Evolutionary conservation across 2,888 invertebrate species (phyloP).

Genomic region (Aethes cnicana): DNA sequence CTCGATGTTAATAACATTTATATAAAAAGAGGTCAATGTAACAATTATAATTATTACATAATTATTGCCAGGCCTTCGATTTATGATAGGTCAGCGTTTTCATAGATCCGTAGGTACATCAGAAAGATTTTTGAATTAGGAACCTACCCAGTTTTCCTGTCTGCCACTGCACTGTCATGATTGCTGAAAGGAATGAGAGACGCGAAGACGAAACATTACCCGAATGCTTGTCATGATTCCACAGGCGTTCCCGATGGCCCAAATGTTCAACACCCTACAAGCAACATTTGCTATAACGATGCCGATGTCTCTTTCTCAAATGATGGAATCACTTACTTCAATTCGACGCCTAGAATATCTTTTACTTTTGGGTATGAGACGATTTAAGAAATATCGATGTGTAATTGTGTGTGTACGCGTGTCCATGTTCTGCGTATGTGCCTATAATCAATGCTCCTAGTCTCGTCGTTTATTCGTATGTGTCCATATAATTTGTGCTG

Average conservation of each 20-base stretch:
- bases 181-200: not conserved
- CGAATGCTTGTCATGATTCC: conserved; percentile 43
- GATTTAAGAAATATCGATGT: not conserved
- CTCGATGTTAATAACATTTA: conserved; percentile 42
- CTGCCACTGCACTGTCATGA: not conserved
- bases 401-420: not conserved
- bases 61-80: no score
- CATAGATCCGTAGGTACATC: no score
- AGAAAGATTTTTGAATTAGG: not conserved
- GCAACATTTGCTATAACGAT: conserved; percentile 79
- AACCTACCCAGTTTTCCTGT: not conserved
- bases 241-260: conserved; percentile 88
- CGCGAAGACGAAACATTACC: conserved; percentile 1
- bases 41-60: no score
- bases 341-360: conserved; percentile 81
- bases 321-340: conserved; percentile 83
- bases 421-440: not conserved
- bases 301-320: conserved; percentile 76
- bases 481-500: no score
- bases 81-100: no score
- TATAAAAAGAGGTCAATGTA: no score
- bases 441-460: not conserved
- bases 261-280: conserved; percentile 89
- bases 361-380: conserved; percentile 79
- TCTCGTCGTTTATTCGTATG: no score